A percentile compares a stretch with the other conserved stretches of the same genome.
These are phyloP conservation scores for Globicephala melas DNA, from an alignment of 2,113 vertebrate genomes.

Conservation along the genomic window DNA sequence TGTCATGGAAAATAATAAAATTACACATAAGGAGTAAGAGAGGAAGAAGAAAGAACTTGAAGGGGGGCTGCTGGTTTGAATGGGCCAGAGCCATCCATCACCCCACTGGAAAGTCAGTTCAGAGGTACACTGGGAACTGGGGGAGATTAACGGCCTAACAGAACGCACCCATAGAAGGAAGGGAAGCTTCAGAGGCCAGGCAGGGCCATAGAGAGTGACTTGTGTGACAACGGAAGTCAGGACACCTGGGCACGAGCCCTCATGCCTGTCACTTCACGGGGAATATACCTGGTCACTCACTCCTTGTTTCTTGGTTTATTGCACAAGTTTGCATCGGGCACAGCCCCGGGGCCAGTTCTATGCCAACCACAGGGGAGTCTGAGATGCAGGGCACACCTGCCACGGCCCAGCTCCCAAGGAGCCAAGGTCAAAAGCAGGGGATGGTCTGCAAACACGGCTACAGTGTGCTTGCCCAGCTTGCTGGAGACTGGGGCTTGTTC, in stretches of 20 bases:
- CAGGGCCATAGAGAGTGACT: accelerated
- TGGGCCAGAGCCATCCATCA: not conserved
- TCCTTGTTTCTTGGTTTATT: not conserved
- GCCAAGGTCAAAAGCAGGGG: no score
- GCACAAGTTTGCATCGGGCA: accelerated
- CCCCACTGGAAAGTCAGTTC: not conserved
- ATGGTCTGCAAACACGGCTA: accelerated
- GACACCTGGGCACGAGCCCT: not conserved
- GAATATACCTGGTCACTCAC: no score
- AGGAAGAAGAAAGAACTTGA: not conserved
- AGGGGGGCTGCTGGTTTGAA: not conserved
- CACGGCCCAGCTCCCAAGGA: not conserved
- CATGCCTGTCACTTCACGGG: accelerated
- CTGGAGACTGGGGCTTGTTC: not conserved
- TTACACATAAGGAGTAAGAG: not conserved
- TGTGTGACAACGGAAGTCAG: accelerated
- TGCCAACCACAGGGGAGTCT: not conserved
- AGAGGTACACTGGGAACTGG: not conserved
- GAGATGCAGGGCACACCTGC: not conserved
- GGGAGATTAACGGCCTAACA: no score
- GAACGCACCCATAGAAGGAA: not conserved
- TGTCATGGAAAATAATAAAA: not conserved
- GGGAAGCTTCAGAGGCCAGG: not conserved
- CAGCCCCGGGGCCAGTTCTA: accelerated
- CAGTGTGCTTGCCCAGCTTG: not conserved